Evolutionary conservation across 1,140 invertebrate species (phyloP).

Genomic region (Heliconius hermathena): DNA sequence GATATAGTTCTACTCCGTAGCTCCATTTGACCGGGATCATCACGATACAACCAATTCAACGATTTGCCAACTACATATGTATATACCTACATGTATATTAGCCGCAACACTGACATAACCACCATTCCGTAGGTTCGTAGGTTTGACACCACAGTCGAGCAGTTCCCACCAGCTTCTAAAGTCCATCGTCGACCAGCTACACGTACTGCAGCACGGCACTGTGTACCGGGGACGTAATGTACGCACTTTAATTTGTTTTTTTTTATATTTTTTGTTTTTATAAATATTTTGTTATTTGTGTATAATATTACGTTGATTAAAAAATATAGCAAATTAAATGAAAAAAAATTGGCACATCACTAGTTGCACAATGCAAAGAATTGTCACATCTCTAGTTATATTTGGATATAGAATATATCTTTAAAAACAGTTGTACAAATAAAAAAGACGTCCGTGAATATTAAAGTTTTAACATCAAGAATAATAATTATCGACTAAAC

Average conservation of each 20-base stretch:
- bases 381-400: neutral
- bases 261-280: no score
- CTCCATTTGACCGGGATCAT: no score
- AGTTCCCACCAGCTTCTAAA: slow-evolving; percentile 85
- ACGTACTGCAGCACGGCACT: slow-evolving; percentile 83
- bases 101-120: no score
- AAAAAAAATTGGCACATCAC: neutral
- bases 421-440: no score
- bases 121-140: slow-evolving; percentile 81
- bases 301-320: neutral
- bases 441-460: neutral
- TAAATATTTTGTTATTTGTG: no score
- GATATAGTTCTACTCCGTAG: no score
- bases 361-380: neutral
- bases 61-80: no score
- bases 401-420: neutral
- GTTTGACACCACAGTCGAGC: slow-evolving; percentile 85
- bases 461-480: no score
- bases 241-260: slow-evolving; percentile 56
- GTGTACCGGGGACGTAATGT: slow-evolving; percentile 84
- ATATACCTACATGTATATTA: no score
- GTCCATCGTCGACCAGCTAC: slow-evolving; percentile 86
- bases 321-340: neutral
- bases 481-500: no score
- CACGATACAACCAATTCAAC: no score